These are phyloP conservation scores for Tapirus indicus DNA, from an alignment of 2,797 vertebrate genomes.

Conservation along the genomic window DNA sequence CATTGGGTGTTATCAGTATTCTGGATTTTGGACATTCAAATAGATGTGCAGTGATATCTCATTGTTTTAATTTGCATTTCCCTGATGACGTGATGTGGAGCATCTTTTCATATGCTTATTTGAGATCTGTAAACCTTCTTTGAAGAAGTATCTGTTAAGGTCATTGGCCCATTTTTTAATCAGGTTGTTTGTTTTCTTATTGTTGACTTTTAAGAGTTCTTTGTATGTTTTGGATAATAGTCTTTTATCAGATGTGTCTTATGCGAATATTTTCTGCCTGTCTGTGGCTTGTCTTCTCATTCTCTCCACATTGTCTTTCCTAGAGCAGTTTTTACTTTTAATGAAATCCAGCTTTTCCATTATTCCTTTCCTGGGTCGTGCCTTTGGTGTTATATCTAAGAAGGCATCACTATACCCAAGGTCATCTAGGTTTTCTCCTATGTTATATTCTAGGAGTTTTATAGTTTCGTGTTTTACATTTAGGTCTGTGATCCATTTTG, in stretches of 20 bases:
- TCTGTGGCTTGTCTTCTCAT: neutral
- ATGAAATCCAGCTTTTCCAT: neutral
- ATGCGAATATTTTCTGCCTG: neutral
- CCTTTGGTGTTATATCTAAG: neutral
- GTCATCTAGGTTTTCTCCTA: neutral
- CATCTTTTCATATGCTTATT: conserved; percentile 23
- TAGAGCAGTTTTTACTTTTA: conserved; percentile 7
- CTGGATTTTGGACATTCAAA: neutral
- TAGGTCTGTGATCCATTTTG: neutral
- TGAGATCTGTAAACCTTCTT: neutral
- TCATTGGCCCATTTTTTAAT: neutral
- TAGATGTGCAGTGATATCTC: neutral
- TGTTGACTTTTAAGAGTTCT: conserved; percentile 9
- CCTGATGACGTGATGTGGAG: neutral
- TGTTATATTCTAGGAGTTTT: neutral
- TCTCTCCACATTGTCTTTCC: neutral
- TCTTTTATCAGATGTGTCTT: neutral
- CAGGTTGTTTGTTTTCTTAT: neutral
- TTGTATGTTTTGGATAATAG: neutral
- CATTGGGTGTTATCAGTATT: neutral
- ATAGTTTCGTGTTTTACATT: neutral
- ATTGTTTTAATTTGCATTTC: neutral
- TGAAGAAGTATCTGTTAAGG: neutral
- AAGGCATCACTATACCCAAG: neutral
- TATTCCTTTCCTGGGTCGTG: neutral